Percentiles rank a stretch among this genome's conserved stretches.
These are phyloP conservation scores for Sphyrna mokarran DNA, from an alignment of 2,113 vertebrate species.

Conservation along the genomic window DNA sequence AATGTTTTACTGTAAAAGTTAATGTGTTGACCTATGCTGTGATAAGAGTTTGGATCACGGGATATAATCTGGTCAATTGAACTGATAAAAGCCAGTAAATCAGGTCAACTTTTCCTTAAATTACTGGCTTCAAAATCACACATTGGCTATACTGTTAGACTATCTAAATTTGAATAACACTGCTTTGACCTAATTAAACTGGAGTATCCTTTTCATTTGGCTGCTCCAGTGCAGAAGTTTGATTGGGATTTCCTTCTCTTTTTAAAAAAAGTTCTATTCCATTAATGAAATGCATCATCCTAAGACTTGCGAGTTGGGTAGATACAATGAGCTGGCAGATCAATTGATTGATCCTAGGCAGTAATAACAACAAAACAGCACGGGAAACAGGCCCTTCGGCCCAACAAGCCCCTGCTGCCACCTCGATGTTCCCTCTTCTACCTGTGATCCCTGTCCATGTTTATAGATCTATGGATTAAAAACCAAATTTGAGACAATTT, in stretches of 20 bases:
- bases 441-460: too few species aligned
- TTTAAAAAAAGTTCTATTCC: too few species aligned
- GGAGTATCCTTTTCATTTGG: not conserved
- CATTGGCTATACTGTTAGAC: not conserved
- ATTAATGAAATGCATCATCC: not conserved
- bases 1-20: slow-evolving; percentile 33
- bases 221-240: not conserved
- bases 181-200: not conserved
- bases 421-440: too few species aligned
- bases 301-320: not conserved
- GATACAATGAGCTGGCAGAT: not conserved
- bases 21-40: not conserved
- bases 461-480: too few species aligned
- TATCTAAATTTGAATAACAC: not conserved
- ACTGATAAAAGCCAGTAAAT: not conserved
- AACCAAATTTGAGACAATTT: too few species aligned
- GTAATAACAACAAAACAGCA: too few species aligned
- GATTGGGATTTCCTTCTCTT: not conserved
- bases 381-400: too few species aligned
- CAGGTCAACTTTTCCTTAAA: not conserved
- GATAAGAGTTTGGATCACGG: not conserved
- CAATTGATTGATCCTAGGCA: not conserved
- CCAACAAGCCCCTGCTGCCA: too few species aligned
- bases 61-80: not conserved
- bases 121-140: not conserved